Evolutionary conservation across 2,113 vertebrate genomes (phyloP).

Genomic region (Scytalopus superciliaris): DNA sequence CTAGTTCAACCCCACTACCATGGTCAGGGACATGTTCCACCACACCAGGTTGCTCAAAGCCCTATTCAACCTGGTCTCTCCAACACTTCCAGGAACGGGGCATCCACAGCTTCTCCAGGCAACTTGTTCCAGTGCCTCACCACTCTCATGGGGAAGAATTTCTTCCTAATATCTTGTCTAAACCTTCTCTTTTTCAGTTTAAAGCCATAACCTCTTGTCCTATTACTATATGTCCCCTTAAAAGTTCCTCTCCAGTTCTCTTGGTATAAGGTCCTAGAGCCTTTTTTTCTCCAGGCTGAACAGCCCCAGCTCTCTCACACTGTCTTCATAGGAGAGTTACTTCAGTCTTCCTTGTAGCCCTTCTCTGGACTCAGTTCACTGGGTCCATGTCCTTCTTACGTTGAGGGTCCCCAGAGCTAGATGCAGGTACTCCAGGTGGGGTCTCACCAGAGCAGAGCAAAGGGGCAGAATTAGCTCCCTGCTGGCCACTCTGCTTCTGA

Average conservation of each 20-base stretch:
- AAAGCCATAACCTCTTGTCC: not conserved
- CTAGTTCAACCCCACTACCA: not conserved
- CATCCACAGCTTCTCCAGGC: not conserved
- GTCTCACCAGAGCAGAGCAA: not conserved
- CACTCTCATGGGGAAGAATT: not conserved
- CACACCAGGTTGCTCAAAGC: not conserved
- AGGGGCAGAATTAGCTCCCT: not conserved
- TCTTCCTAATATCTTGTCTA: not conserved
- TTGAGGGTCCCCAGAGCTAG: not conserved
- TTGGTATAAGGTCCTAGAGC: not conserved
- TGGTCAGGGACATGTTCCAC: not conserved
- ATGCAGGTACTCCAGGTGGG: not conserved
- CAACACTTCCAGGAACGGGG: not conserved
- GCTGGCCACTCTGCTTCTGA: not conserved
- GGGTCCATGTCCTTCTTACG: rapidly evolving
- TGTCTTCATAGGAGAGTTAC: not conserved
- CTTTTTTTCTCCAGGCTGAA: not conserved
- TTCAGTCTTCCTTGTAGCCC: not conserved
- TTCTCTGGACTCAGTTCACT: not conserved
- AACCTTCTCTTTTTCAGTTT: not conserved
- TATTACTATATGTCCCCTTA: too few species aligned
- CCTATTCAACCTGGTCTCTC: not conserved
- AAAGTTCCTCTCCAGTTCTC: not conserved
- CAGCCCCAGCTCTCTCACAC: not conserved
- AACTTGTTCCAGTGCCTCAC: not conserved